Evolutionary conservation across 2,797 vertebrate genomes (phyloP).

Genomic region (Girardinus metallicus): DNA sequence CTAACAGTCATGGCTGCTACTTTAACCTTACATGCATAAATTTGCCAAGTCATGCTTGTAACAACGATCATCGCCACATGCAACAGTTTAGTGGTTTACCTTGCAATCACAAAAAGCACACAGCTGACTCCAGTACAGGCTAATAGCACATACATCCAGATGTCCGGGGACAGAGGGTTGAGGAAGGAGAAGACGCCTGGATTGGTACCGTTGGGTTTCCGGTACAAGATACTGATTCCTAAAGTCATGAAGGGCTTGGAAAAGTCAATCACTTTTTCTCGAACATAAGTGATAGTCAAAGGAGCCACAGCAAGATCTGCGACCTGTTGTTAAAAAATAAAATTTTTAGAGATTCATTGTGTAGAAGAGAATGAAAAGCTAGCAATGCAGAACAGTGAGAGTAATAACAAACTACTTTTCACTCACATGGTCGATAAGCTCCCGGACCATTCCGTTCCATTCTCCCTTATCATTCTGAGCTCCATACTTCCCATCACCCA

Average conservation of each 20-base stretch:
- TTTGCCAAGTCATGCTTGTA: not conserved
- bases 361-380: not conserved
- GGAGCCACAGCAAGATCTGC: slow-evolving; percentile 96
- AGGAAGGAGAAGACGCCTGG: slow-evolving; percentile 97
- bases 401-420: not conserved
- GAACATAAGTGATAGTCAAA: slow-evolving; percentile 95
- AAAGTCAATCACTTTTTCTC: slow-evolving; percentile 94
- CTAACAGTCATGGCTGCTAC: not conserved
- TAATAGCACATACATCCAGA: slow-evolving; percentile 98
- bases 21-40: not conserved
- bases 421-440: slow-evolving; percentile 98
- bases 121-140: slow-evolving; percentile 98
- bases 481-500: slow-evolving; percentile 95
- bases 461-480: slow-evolving; percentile 98
- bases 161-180: slow-evolving; percentile 95
- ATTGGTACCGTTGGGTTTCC: slow-evolving; percentile 96
- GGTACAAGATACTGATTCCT: slow-evolving; percentile 96
- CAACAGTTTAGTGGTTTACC: slow-evolving; percentile 78
- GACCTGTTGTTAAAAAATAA: slow-evolving; percentile 77
- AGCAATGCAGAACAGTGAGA: not conserved
- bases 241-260: slow-evolving; percentile 97
- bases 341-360: not conserved
- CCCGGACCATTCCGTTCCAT: slow-evolving; percentile 98
- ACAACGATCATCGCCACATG: not conserved
- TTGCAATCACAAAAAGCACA: slow-evolving; percentile 97